These are phyloP conservation scores for Eristalis arbustorum DNA, from an alignment of 2,888 invertebrate genomes.

Conservation along the genomic window DNA sequence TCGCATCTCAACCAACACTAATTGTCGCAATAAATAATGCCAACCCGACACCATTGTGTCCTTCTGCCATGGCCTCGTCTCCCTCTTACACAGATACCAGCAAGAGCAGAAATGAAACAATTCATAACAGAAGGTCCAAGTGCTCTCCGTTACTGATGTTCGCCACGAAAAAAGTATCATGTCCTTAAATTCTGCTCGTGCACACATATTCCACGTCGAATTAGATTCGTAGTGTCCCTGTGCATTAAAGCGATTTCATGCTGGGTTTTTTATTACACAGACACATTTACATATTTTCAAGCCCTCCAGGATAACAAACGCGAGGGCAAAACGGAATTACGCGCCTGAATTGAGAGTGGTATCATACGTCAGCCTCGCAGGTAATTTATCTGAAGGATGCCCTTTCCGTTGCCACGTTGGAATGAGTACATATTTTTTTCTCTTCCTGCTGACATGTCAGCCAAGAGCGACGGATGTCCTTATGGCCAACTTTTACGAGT, in stretches of 20 bases:
- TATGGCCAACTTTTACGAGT: background rate
- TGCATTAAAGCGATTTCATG: slow-evolving; percentile 60
- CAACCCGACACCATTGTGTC: slow-evolving; percentile 16
- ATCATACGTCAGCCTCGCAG: slow-evolving; percentile 16
- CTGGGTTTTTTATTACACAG: slow-evolving; percentile 68
- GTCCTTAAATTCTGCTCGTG: background rate
- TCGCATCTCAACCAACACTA: slow-evolving; percentile 50
- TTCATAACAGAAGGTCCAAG: slow-evolving; percentile 53
- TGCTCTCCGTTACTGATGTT: background rate
- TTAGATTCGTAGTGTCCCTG: slow-evolving; percentile 25
- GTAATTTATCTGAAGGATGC: slow-evolving; percentile 40
- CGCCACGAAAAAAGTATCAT: slow-evolving; percentile 26
- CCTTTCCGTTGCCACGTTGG: background rate
- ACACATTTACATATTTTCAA: slow-evolving; percentile 65
- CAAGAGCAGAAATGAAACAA: slow-evolving; percentile 22
- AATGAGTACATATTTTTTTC: background rate
- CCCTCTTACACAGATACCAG: background rate
- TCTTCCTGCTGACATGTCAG: background rate
- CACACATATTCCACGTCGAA: slow-evolving; percentile 23
- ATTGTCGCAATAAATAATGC: slow-evolving; percentile 57
- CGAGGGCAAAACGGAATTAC: slow-evolving; percentile 30
- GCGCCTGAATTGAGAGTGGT: slow-evolving; percentile 17
- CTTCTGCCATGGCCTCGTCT: background rate
- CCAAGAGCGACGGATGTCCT: background rate
- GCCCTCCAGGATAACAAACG: slow-evolving; percentile 35